These are phyloP conservation scores for Cephalopterus ornatus DNA, from an alignment of 2,113 vertebrate genomes.

Conservation along the genomic window DNA sequence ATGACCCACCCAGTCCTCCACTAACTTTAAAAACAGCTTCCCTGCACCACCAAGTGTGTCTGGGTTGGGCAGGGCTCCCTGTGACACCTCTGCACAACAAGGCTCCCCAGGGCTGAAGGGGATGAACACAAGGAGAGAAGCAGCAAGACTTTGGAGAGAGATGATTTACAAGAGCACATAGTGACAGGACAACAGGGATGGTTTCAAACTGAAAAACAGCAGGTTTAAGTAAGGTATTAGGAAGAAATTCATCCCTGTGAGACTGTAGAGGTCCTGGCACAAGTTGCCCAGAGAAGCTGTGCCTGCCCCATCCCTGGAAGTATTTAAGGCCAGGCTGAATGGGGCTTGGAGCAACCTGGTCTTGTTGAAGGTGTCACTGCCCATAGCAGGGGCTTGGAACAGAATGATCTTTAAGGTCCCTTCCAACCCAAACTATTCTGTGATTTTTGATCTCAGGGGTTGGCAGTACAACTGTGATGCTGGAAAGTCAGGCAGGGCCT, in stretches of 20 bases:
- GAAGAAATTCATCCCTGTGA: not conserved
- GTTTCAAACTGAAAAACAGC: not conserved
- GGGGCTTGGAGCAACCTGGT: not conserved
- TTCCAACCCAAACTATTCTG: not conserved
- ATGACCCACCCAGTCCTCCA: not conserved
- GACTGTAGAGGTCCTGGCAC: not conserved
- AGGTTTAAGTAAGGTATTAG: not conserved
- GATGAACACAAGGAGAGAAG: not conserved
- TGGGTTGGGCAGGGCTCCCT: not conserved
- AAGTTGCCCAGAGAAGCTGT: not conserved
- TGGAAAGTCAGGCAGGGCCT: not conserved
- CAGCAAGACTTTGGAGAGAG: not conserved
- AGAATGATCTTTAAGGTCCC: not conserved
- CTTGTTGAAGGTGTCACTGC: not conserved
- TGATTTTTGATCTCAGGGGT: not conserved
- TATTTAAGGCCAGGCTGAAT: not conserved
- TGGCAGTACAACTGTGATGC: not conserved
- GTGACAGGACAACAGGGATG: not conserved
- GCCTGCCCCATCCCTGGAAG: not conserved
- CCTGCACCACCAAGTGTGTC: not conserved
- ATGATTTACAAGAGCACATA: not conserved
- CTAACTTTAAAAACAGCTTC: not conserved
- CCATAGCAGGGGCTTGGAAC: not conserved
- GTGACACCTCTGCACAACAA: rapidly evolving
- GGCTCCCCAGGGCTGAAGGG: not conserved